Conservation (phyloP, 2,113 vertebrate genomes). For the Cyanistes caeruleus region DNA sequence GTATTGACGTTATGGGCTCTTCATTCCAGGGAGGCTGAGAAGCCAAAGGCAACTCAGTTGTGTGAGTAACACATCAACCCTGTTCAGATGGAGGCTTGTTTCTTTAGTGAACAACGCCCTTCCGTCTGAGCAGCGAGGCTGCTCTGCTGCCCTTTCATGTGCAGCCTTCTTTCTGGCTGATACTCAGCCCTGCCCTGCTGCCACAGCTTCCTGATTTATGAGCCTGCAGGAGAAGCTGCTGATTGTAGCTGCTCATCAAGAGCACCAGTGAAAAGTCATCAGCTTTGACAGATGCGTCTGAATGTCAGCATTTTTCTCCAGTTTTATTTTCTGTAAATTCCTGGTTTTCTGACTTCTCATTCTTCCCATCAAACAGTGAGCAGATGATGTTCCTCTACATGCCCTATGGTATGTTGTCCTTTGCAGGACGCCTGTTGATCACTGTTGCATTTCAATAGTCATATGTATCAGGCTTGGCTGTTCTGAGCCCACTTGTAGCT, state of each 20-base stretch:
- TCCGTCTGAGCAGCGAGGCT: background rate
- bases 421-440: background rate
- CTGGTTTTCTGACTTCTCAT: background rate
- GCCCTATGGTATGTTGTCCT: accelerated
- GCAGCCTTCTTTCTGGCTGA: background rate
- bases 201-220: background rate
- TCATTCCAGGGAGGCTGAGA: background rate
- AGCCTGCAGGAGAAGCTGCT: background rate
- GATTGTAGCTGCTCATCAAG: background rate
- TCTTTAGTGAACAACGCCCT: background rate
- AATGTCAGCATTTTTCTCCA: background rate
- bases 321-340: background rate
- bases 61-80: background rate
- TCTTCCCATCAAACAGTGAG: background rate
- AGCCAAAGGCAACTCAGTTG: background rate
- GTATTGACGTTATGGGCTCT: background rate
- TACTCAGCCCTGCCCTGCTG: background rate
- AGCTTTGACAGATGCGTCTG: background rate
- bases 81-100: background rate
- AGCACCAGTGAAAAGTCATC: background rate
- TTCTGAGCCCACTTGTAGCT: background rate
- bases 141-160: background rate
- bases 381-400: background rate
- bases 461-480: background rate
- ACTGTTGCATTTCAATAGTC: background rate